A percentile compares a stretch with the other conserved stretches of the same genome.
Conservation (phyloP, 1,140 invertebrate species). For the Augochlora pura region DNA sequence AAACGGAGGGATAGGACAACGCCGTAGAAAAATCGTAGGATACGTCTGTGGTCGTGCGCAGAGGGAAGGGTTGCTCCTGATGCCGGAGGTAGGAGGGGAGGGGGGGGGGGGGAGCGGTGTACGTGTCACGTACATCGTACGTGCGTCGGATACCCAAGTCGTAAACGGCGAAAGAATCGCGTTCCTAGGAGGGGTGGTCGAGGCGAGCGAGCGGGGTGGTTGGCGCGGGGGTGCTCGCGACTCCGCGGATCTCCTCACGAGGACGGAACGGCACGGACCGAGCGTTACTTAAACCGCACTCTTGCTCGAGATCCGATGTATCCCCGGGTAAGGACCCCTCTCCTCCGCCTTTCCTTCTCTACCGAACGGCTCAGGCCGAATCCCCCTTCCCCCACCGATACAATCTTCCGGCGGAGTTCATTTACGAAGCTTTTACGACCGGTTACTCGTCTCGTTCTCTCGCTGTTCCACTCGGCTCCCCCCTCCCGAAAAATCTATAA, state of each 20-base stretch:
- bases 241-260: constrained; percentile 55
- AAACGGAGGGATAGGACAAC: no score
- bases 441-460: no score
- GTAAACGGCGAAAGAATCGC: constrained; percentile 60
- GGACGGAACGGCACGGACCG: constrained; percentile 42
- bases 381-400: no score
- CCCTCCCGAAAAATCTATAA: no score
- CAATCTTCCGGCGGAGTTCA: no score
- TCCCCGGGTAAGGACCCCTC: not conserved
- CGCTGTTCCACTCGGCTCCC: no score
- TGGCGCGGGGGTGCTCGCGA: constrained; percentile 4
- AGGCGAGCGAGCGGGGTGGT: no score
- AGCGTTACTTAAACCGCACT: constrained; percentile 54
- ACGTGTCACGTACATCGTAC: constrained; percentile 63
- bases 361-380: no score
- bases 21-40: constrained; percentile 39
- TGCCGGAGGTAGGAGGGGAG: no score
- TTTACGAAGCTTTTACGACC: no score
- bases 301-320: constrained; percentile 1
- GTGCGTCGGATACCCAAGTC: constrained; percentile 67
- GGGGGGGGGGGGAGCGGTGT: no score
- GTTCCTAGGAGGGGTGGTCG: constrained; percentile 21
- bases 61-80: not conserved
- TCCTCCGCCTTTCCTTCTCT: no score
- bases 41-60: not conserved